phyloP scores from a whole-genome alignment of 2,888 invertebrate species.

The Labia minor region DNA sequence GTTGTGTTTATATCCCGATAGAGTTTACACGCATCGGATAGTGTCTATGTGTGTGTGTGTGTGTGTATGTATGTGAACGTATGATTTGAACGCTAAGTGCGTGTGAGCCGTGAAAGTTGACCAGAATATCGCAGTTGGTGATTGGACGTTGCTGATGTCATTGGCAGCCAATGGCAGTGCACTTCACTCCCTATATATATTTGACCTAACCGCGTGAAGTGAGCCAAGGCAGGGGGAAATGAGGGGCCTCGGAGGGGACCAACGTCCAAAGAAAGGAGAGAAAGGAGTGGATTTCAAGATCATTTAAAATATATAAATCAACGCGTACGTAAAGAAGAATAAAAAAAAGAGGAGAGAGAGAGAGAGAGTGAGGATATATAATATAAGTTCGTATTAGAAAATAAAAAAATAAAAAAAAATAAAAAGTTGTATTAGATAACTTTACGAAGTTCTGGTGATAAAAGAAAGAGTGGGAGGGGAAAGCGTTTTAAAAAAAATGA shows the following conservation, averaged over 20 bases:
- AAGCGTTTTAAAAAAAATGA: not conserved
- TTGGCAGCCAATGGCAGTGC: not conserved
- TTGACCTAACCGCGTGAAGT: constrained; percentile 7
- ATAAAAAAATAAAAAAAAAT: not conserved
- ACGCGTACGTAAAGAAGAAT: too few relatives aligned
- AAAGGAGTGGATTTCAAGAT: not conserved
- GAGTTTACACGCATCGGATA: too few relatives aligned
- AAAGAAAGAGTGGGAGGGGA: not conserved
- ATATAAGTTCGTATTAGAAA: too few relatives aligned
- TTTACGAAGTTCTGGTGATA: not conserved
- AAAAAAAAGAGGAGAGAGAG: too few relatives aligned
- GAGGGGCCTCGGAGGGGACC: not conserved
- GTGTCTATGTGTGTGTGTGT: not conserved
- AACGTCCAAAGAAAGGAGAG: not conserved
- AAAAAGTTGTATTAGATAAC: not conserved
- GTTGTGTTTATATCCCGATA: not conserved
- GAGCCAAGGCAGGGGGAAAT: not conserved
- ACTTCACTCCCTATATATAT: constrained; percentile 13
- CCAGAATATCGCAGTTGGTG: not conserved
- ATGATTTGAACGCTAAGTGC: too few relatives aligned
- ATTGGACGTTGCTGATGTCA: not conserved
- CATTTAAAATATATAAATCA: not conserved
- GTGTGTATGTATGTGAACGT: not conserved
- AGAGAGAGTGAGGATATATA: too few relatives aligned
- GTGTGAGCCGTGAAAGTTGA: constrained; percentile 7